A percentile compares a stretch with the other conserved stretches of the same genome.
Evolutionary conservation across 2,113 vertebrate species (phyloP).

Genomic region (Chunga burmeisteri): DNA sequence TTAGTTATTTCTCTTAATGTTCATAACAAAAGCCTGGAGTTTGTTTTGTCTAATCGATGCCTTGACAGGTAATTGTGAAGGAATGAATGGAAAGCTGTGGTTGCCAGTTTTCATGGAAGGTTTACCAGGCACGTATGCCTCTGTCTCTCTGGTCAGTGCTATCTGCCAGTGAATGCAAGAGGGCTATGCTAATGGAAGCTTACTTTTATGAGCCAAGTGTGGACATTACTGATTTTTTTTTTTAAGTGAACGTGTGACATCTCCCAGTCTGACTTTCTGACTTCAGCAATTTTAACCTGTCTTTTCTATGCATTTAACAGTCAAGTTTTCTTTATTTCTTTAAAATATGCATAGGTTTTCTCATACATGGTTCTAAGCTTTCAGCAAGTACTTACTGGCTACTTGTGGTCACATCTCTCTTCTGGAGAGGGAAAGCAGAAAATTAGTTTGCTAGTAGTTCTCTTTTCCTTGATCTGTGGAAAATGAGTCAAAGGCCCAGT

Average conservation of each 20-base stretch:
- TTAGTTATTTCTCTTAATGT: background rate
- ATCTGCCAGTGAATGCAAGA: background rate
- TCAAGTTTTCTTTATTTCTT: background rate
- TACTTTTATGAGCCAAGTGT: background rate
- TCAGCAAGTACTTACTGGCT: background rate
- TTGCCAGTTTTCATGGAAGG: background rate
- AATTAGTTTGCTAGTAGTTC: background rate
- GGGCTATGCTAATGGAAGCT: background rate
- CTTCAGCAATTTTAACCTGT: background rate
- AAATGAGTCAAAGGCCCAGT: background rate
- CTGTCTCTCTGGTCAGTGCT: background rate
- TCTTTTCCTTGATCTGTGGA: background rate
- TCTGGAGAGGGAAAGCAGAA: background rate
- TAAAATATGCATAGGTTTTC: background rate
- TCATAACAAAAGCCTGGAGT: background rate
- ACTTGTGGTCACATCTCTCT: background rate
- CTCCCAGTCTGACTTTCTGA: background rate
- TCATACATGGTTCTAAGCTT: background rate
- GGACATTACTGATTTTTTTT: background rate
- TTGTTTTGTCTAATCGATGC: background rate
- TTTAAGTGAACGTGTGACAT: background rate
- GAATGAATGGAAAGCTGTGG: background rate
- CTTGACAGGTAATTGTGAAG: background rate
- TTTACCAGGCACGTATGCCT: background rate
- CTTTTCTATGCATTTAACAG: background rate